A percentile compares a stretch with the other conserved stretches of the same genome.
These are phyloP conservation scores for Cheirogaleus major DNA, from an alignment of 2,797 vertebrate species.

Conservation along the genomic window DNA sequence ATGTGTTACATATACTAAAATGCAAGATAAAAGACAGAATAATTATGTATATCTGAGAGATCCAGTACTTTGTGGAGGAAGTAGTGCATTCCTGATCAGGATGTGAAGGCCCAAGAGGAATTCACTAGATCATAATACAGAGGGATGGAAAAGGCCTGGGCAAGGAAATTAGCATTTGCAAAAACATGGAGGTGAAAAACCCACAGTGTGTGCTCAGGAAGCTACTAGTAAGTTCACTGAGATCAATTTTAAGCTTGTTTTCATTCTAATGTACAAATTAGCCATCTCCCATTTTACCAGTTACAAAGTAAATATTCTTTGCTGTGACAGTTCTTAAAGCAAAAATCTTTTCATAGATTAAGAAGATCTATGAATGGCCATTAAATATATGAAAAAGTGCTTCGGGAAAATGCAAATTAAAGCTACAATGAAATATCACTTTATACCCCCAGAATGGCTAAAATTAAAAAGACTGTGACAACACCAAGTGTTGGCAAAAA, in stretches of 20 bases:
- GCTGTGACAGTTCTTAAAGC: constrained; percentile 30
- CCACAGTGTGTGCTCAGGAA: background rate
- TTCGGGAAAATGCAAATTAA: constrained; percentile 40
- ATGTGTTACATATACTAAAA: background rate
- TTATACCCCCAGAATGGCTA: background rate
- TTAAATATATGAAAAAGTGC: constrained; percentile 14
- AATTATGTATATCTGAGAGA: background rate
- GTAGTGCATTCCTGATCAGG: background rate
- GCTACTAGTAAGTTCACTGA: background rate
- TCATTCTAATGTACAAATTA: background rate
- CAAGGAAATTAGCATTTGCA: background rate
- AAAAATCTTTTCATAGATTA: background rate
- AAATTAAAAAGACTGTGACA: background rate
- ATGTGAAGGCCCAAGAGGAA: background rate
- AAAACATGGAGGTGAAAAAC: background rate
- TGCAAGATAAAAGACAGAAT: background rate
- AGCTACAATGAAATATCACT: background rate
- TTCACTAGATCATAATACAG: background rate
- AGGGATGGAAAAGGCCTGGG: background rate
- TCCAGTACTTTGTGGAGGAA: constrained; percentile 1
- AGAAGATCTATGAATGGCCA: background rate
- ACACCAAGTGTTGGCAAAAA: background rate
- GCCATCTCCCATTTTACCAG: background rate
- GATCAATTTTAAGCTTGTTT: background rate
- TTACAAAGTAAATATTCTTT: background rate